A percentile compares a stretch with the other conserved stretches of the same genome.
Conservation (phyloP, 2,888 invertebrate genomes). For the Congeria kusceri region DNA sequence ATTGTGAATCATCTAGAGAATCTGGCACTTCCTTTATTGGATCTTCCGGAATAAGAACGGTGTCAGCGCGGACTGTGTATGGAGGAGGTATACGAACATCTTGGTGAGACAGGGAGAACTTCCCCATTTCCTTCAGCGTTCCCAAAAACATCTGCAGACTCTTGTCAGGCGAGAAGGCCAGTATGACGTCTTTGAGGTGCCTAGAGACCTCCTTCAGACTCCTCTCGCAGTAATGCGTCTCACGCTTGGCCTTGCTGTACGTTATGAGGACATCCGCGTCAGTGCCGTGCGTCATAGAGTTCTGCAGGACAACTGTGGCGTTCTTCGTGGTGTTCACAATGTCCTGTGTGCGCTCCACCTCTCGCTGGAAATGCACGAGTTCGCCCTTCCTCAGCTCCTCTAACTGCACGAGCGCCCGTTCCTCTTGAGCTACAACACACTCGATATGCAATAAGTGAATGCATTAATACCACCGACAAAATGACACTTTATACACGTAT, state of each 20-base stretch:
- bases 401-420: conserved; percentile 57
- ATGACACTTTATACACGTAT: no score
- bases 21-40: conserved; percentile 34
- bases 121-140: conserved; percentile 66
- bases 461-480: no score
- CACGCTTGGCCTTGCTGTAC: conserved; percentile 62
- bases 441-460: no score
- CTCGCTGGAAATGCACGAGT: conserved; percentile 57
- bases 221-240: conserved; percentile 62
- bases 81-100: conserved; percentile 66
- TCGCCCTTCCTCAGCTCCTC: conserved; percentile 63
- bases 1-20: conserved; percentile 32
- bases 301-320: conserved; percentile 60
- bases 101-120: conserved; percentile 62
- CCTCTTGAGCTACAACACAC: conserved; percentile 50
- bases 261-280: conserved; percentile 64
- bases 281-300: conserved; percentile 66
- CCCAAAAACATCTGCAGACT: conserved; percentile 64
- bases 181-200: conserved; percentile 57
- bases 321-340: conserved; percentile 65
- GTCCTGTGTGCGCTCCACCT: conserved; percentile 61
- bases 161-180: conserved; percentile 64
- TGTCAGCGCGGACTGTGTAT: conserved; percentile 65
- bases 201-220: conserved; percentile 62
- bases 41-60: conserved; percentile 63